phyloP scores from a whole-genome alignment of 92 coral and sea anemone species.

The Ricordea florida region DNA sequence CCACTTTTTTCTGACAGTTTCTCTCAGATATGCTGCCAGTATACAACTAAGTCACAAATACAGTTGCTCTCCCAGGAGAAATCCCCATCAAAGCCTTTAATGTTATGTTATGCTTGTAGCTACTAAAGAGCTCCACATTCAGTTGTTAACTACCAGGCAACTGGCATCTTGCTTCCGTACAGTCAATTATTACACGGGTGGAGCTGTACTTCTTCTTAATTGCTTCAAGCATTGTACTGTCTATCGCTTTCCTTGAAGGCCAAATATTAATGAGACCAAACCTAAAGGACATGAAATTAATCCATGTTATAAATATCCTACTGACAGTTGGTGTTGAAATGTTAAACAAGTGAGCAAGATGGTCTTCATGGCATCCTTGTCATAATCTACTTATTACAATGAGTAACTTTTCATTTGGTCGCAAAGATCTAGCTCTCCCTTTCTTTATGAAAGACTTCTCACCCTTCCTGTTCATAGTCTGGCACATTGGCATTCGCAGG shows the following conservation, averaged over 20 bases:
- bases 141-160: conserved; percentile 50
- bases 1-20: too few relatives aligned
- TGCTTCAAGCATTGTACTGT: conserved; percentile 34
- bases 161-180: conserved; percentile 49
- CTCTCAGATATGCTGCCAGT: conserved; percentile 59
- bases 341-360: conserved; percentile 49
- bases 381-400: conserved; percentile 35
- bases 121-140: conserved; percentile 62
- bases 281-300: conserved; percentile 50
- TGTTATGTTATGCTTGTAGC: conserved; percentile 60
- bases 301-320: conserved; percentile 42
- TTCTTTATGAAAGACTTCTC: background rate
- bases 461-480: background rate
- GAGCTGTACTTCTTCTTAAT: conserved; percentile 28
- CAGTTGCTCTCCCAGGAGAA: conserved; percentile 63
- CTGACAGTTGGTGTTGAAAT: conserved; percentile 48
- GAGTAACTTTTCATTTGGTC: conserved; percentile 47
- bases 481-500: background rate
- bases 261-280: conserved; percentile 30
- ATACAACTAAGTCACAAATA: conserved; percentile 48
- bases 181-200: conserved; percentile 53
- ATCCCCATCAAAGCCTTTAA: conserved; percentile 57
- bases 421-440: conserved; percentile 38
- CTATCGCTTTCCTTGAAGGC: conserved; percentile 35
- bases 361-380: conserved; percentile 44